Evolutionary conservation across 2,888 invertebrate genomes (phyloP), one percentile per base, ranked within the genome.

Genomic region (Margaritifera margaritifera): DNA sequence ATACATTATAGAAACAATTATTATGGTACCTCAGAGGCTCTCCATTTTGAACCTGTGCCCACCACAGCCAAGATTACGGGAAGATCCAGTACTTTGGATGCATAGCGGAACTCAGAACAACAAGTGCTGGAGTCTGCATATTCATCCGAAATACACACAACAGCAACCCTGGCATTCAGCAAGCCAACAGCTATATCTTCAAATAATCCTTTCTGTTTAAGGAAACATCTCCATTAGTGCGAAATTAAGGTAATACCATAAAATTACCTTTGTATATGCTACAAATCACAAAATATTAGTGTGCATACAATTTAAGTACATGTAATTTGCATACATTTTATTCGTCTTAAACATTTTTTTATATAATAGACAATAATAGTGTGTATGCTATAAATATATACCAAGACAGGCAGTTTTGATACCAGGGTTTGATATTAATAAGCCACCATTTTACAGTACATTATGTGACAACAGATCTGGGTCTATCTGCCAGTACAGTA

Each of bases 151-250:
- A 88, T 84, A 78, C 86, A 88, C 1, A 84, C 84, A 19, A 88
- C 74, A 50, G 87, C 78, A n/a, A 87, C 72, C 27, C 78, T 75
- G 42, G 84, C 80, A 66, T 81, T 80, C 22, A 85, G 71, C 57
- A 88, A 71, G 11, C 87, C 88, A 58, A 84, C 84, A 25, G 85
- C 83, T 53, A 88, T 87, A 71, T 87, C 87, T 64, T 86, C 86
- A 71, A 86, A 85, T 63, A 87, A 69, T 8, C 84, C 85, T 74
- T 83, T 83, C 84, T 86, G 73, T 19, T 72, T 65, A 50, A 71
- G 68, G 25, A 60, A 51, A 31, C 62, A 68, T 25, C 22, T 27
- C 11, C 42, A 57, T 62, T 2, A 18, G 19, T 20, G n/a, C 24
- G 19, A 27, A n/a, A n/a, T n/a, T n/a, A 66, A 24, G 60, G 22